Base-by-base conservation (phyloP, 2,888 invertebrate genomes). In the Calameuta filiformis region DNA sequence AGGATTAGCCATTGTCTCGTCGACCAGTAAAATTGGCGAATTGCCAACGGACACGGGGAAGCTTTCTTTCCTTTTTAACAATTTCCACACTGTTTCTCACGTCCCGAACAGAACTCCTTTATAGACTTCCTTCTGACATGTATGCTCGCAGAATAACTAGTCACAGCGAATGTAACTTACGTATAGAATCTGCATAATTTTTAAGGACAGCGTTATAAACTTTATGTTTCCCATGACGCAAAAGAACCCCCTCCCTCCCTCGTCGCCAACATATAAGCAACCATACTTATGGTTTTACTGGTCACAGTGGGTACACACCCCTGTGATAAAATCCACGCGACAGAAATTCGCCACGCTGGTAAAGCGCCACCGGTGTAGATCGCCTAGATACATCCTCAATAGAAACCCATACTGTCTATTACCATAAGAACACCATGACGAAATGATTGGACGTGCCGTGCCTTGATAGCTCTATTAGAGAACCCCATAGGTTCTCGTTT, bases 231-330 rank as follows among this genome's bases (percentile, higher is more conserved):
- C 88, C 88, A 89, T 89, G 86, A 84, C 85, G 88, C 84, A 85
- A 86, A 82, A 82, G 77, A 37, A 35, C 71, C 78, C 81, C 80
- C 80, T 79, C 68, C 75, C 35, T 35, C 40, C 76, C 56, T 1
- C 31, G 11, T 31, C 9, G 3, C 33, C 31, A 15, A 31, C 31
- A 71, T 30, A 12, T 31, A 12, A 71, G 6, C 33, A 71, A 15
- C 56, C 56, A 23, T 56, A 15, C 56, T 56, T 56, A 34, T 31
- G 87, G 83, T 87, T 89, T 89, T 88, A 88, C 89, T 86, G 89
- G 90, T 89, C 87, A 89, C 90, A 90, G 88, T 89, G 89, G 87
- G 87, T 89, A 88, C 87, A 87, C 90, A 89, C 90, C 89, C 90
- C 89, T 88, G 85, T 88, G 89, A 89, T 89, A 89, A 89, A 89